Evolutionary conservation across 1,140 invertebrate genomes (phyloP).

Genomic region (Elysia chlorotica): DNA sequence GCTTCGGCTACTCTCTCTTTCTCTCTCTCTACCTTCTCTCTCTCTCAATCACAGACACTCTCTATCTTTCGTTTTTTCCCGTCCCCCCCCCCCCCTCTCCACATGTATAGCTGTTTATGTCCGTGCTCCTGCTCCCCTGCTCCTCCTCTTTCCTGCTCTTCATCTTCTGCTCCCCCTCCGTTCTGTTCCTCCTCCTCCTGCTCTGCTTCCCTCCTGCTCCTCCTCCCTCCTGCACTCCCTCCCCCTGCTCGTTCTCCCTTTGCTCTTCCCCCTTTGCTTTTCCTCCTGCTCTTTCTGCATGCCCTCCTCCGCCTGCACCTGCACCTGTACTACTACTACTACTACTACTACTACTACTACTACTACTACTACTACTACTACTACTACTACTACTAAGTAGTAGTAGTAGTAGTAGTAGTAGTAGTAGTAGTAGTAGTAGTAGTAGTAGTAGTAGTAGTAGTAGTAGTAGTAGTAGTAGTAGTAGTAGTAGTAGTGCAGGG

Average conservation of each 20-base stretch:
- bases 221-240: not conserved
- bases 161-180: not conserved
- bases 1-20: not conserved
- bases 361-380: conserved; percentile 16
- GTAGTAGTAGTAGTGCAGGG: conserved; percentile 8
- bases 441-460: conserved; percentile 23
- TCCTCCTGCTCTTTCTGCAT: not conserved
- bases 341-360: not conserved
- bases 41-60: not conserved
- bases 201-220: not conserved
- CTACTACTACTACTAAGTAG: conserved; percentile 24
- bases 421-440: conserved; percentile 24
- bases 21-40: not conserved
- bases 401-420: conserved; percentile 27
- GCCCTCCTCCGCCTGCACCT: not conserved
- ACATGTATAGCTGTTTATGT: not conserved
- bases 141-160: not conserved
- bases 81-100: not conserved
- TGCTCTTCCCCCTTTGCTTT: not conserved
- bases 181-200: not conserved
- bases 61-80: not conserved
- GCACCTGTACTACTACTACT: too few species aligned
- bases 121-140: not conserved
- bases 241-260: not conserved
- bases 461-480: conserved; percentile 24